phyloP scores from a whole-genome alignment of 2,888 invertebrate species.

The Trichopria drosophilae region DNA sequence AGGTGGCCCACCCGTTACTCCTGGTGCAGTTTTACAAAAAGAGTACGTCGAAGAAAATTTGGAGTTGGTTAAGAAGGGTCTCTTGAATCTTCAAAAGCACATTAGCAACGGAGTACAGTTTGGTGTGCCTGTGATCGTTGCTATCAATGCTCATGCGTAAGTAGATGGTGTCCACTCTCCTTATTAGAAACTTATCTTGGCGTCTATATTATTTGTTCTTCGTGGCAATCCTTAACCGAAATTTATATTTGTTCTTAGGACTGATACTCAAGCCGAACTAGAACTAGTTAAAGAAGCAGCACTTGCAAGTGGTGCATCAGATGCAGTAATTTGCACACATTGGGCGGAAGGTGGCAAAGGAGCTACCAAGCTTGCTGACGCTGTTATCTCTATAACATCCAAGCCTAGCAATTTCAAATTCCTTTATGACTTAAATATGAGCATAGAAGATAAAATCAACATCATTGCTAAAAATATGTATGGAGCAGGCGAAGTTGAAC shows the following conservation, averaged over 20 bases:
- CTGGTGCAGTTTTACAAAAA: constrained; percentile 80
- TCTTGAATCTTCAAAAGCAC: constrained; percentile 89
- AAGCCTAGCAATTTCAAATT: constrained; percentile 67
- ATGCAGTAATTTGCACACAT: constrained; percentile 85
- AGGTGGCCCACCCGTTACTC: constrained; percentile 87
- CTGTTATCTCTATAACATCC: constrained; percentile 79
- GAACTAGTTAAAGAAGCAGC: constrained; percentile 75
- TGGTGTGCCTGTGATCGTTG: constrained; percentile 92
- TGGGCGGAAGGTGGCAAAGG: constrained; percentile 91
- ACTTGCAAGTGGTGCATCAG: constrained; percentile 78
- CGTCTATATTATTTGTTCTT: too few relatives aligned
- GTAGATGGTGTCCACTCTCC: too few relatives aligned
- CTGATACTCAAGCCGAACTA: constrained; percentile 84
- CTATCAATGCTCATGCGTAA: constrained; percentile 85
- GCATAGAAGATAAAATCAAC: constrained; percentile 85
- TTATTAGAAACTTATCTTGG: too few relatives aligned
- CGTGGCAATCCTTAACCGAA: not conserved
- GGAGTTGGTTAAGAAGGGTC: constrained; percentile 80
- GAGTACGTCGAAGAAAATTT: constrained; percentile 89
- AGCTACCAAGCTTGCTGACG: constrained; percentile 81
- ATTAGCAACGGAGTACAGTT: constrained; percentile 88
- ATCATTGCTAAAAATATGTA: constrained; percentile 92
- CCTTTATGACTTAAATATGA: constrained; percentile 70
- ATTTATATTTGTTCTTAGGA: constrained; percentile 62
- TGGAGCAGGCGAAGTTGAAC: constrained; percentile 85